These are phyloP conservation scores for Magallana nippona DNA, from an alignment of 2,888 invertebrate species.

Conservation along the genomic window DNA sequence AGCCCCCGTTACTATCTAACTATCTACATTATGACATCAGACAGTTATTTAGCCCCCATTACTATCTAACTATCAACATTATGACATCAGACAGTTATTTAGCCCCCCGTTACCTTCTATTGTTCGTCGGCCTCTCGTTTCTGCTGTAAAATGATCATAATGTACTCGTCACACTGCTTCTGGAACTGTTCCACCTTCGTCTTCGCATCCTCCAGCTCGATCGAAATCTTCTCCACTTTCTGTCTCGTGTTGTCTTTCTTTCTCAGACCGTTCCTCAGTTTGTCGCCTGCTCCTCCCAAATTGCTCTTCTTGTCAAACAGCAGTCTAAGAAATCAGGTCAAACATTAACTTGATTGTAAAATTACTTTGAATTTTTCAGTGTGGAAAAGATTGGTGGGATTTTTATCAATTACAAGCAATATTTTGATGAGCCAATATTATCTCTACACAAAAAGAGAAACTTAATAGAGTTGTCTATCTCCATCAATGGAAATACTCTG, in stretches of 20 bases:
- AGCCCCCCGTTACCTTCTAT: constrained; percentile 82
- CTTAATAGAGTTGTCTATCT: too few species aligned
- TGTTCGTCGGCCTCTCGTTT: too few species aligned
- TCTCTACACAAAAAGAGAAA: too few species aligned
- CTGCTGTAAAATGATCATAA: constrained; percentile 90
- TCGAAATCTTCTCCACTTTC: constrained; percentile 91
- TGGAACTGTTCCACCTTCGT: constrained; percentile 86
- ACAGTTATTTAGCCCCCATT: too few species aligned
- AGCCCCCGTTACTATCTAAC: too few species aligned
- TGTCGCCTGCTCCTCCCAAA: constrained; percentile 87
- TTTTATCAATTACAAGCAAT: too few species aligned
- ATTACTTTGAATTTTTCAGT: too few species aligned
- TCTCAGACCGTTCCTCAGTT: constrained; percentile 88
- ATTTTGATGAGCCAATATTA: too few species aligned
- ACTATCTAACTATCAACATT: too few species aligned
- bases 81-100: background rate
- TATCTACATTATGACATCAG: too few species aligned
- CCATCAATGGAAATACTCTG: too few species aligned
- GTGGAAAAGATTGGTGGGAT: too few species aligned
- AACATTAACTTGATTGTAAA: background rate
- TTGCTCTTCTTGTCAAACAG: constrained; percentile 86
- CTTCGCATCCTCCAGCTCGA: constrained; percentile 89
- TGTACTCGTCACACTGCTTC: constrained; percentile 91
- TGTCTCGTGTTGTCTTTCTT: constrained; percentile 92
- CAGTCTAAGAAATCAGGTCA: constrained; percentile 82